Evolutionary conservation across 2,888 invertebrate species (phyloP), one percentile per base, ranked within the genome.

Genomic region (Eledona agricola): DNA sequence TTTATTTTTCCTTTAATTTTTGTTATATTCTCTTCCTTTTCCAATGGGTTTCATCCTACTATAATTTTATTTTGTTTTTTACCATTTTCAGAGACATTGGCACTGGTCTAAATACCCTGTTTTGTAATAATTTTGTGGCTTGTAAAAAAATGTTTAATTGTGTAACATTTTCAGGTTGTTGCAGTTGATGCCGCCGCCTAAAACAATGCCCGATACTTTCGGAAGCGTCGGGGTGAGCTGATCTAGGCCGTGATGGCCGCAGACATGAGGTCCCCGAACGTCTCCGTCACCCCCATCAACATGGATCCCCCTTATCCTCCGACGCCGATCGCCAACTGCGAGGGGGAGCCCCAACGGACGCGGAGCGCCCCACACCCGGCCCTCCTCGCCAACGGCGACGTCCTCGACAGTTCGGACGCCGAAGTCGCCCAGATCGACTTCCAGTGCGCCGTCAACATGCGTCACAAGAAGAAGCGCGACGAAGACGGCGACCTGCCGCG

Each of bases 221-320:
- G 29, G 34, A 9, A 57, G 55, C 57, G 64, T 64, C 47, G 69
- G 70, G 65, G 69, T 68, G 58, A 75, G 76, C 73, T 76, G 75
- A 75, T 74, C 69, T 38, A 61, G 64, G 66, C 66, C 64, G 65
- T 62, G 22, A 75, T 74, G 73, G 74, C 76, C 60, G 68, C 74
- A 57, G 74, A 76, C 58, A 75, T 76, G 75, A 70, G 76, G 65
- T 74, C 76, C 37, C 74, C 75, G 49, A 82, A 90, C 80, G 86
- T 90, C 51, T 89, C 90, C 53, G 89, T 90, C 70, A 90, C 90
- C 62, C 88, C 89, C 63, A 90, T 90, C 78, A 89, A 89, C 73
- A 84, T 87, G 67, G 76, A 76, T 58, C 69, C 72, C 42, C 61
- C 63, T 4, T 61, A 60, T 42, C 49, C 61, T 62, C 31, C 45